Evolutionary conservation across 2,113 vertebrate genomes (phyloP).

Genomic region (Ptyas mucosa): DNA sequence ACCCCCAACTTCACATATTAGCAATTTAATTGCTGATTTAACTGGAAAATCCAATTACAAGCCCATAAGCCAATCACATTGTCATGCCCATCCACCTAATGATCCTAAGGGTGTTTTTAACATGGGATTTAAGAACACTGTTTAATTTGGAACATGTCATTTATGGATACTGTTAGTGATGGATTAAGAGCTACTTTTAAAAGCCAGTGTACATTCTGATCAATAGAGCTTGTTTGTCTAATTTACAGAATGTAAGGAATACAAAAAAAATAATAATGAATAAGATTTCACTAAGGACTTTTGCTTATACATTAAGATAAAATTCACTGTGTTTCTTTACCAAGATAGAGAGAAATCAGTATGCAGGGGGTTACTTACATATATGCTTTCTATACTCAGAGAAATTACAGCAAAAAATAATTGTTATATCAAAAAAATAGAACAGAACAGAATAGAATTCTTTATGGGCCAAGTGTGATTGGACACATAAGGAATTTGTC

Average conservation of each 20-base stretch:
- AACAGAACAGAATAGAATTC: too few species aligned
- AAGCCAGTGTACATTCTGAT: neutral
- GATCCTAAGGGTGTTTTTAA: conserved; percentile 12
- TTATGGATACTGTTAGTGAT: neutral
- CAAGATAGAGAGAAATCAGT: neutral
- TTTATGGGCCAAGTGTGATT: too few species aligned
- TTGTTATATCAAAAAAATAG: too few species aligned
- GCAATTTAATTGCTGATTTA: conserved; percentile 12
- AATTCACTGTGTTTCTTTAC: neutral
- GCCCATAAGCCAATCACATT: neutral
- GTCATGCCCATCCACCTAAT: neutral
- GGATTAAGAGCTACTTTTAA: neutral
- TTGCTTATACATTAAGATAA: neutral
- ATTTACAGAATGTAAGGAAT: neutral
- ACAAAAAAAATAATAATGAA: neutral
- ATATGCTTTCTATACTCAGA: neutral
- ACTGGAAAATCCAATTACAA: conserved; percentile 17
- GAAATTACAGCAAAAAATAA: neutral
- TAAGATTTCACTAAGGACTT: neutral
- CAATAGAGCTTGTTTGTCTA: conserved; percentile 6
- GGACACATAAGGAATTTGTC: too few species aligned
- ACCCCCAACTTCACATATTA: neutral
- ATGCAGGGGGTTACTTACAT: neutral
- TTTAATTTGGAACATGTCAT: neutral
- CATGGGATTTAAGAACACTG: neutral